Percentiles rank a stretch among this genome's conserved stretches.
phyloP scores from a whole-genome alignment of 1,140 invertebrate genomes.

The Drosophila serrata region DNA sequence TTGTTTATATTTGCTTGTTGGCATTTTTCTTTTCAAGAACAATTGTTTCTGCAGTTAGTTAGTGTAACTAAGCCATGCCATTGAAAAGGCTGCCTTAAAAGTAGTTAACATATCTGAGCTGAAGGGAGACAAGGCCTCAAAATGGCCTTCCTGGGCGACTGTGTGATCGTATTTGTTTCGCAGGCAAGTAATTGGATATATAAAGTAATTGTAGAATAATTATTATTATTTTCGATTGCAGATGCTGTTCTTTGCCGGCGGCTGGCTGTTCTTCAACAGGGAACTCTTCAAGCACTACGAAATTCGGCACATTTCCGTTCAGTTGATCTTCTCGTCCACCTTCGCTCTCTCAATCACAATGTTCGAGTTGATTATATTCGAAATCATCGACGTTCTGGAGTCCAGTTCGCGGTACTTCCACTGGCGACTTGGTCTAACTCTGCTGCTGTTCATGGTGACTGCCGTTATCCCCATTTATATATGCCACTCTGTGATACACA shows the following conservation, averaged over 20 bases:
- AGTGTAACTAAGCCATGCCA: slow-evolving; percentile 50
- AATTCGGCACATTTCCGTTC: slow-evolving; percentile 96
- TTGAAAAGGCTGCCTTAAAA: slow-evolving; percentile 28
- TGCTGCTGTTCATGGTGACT: slow-evolving; percentile 97
- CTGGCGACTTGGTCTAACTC: slow-evolving; percentile 97
- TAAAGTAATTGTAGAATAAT: slow-evolving; percentile 3
- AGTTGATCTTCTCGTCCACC: slow-evolving; percentile 98
- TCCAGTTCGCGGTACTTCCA: slow-evolving; percentile 97
- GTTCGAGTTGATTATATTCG: slow-evolving; percentile 99
- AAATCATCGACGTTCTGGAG: slow-evolving; percentile 97
- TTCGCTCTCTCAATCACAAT: slow-evolving; percentile 99
- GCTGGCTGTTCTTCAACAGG: slow-evolving; percentile 99
- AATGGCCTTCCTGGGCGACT: slow-evolving; percentile 90
- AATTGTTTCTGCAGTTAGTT: slow-evolving; percentile 6
- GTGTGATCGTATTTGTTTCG: slow-evolving; percentile 89
- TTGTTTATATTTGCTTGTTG: slow-evolving; percentile 59
- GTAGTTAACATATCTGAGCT: slow-evolving; percentile 25
- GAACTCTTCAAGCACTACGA: slow-evolving; percentile 99
- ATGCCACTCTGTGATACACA: slow-evolving; percentile 97
- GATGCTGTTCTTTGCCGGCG: slow-evolving; percentile 97
- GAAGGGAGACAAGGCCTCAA: slow-evolving; percentile 31
- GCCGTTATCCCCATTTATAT: slow-evolving; percentile 99
- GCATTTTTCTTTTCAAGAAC: slow-evolving; percentile 43
- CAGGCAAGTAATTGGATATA: slow-evolving; percentile 86
- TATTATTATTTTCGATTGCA: slow-evolving; percentile 78